Percentiles rank a stretch among this genome's conserved stretches.
Evolutionary conservation across 1,140 invertebrate genomes (phyloP).

Genomic region (Leptinotarsa lineolata): DNA sequence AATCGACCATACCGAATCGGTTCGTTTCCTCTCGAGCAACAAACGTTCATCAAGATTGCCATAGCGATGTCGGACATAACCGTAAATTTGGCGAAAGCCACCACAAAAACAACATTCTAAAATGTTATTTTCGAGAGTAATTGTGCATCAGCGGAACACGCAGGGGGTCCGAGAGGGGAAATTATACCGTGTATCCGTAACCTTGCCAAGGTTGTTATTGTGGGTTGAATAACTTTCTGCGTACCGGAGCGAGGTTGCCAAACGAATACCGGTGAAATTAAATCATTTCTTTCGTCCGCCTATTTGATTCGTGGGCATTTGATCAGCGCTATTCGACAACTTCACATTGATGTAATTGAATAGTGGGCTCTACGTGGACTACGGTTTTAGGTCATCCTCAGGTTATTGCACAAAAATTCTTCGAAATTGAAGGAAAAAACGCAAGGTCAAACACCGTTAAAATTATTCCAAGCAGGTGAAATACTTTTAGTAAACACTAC

Average conservation of each 20-base stretch:
- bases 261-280: neutral
- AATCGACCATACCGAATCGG: constrained; percentile 2
- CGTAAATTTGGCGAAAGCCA: constrained; percentile 27
- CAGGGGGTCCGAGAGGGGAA: neutral
- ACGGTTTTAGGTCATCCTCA: too few relatives aligned
- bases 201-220: constrained; percentile 36
- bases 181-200: constrained; percentile 26
- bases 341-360: too few relatives aligned
- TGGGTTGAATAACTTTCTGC: constrained; percentile 33
- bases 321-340: too few relatives aligned
- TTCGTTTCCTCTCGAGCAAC: constrained; percentile 2
- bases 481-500: too few relatives aligned
- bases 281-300: neutral
- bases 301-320: neutral
- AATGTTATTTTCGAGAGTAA: constrained; percentile 25
- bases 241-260: constrained; percentile 19
- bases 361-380: too few relatives aligned
- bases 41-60: constrained; percentile 13
- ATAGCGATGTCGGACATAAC: constrained; percentile 14
- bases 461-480: too few relatives aligned
- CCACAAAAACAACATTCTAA: constrained; percentile 20
- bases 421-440: too few relatives aligned
- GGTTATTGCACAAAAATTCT: too few relatives aligned
- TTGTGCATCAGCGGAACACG: constrained; percentile 24
- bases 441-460: too few relatives aligned